Base-by-base conservation (phyloP, 2,797 vertebrate species). In the Crocodylus rhombifer region DNA sequence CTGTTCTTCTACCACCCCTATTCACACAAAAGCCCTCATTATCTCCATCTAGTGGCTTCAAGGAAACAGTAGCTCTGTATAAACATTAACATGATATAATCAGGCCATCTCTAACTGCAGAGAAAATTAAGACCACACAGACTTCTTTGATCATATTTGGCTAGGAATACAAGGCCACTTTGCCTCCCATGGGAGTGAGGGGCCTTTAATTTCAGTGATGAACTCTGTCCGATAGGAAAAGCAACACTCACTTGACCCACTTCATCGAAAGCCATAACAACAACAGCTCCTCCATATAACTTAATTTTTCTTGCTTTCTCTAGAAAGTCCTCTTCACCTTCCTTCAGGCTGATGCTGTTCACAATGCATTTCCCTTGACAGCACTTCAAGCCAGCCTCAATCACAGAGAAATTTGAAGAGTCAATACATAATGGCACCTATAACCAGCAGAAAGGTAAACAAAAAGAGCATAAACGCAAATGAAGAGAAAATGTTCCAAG, bases 221-320 rank as follows among this genome's bases (percentile, higher is more conserved):
- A 90, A 90, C 33, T 11, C 77, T 1, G 7, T 71, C 57, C 12
- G 62, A 78, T 73, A 17, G 65, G 30, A 89, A 84, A 2, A 84
- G 36, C 2, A 16, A 25, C 73, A 92, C 98, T 94, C 80, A 99
- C 99, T 98, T 99, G 99, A 21, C 99, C 99, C 30, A 98, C 95
- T 97, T 99, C 99, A 85, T 99, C 99, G 80, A 99, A 99, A 93
- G 99, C 99, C 99, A 99, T 99, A 92, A 99, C 97, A 77, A 99
- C 99, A 67, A 99, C 98, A 16, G 99, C 99, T 18, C 98, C 99
- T 56, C 99, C 99, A 5, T 98, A 99, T 84, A 98, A 98, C 73
- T 98, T 98, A 77, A 99, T 98, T n/a, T 96, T 98, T 75, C 94
- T 96, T 3, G 99, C 99, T 91, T 98, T 98, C 79, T 94, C 94